Base-by-base conservation (phyloP, 2,888 invertebrate genomes). In the Agriopis aurantiaria region DNA sequence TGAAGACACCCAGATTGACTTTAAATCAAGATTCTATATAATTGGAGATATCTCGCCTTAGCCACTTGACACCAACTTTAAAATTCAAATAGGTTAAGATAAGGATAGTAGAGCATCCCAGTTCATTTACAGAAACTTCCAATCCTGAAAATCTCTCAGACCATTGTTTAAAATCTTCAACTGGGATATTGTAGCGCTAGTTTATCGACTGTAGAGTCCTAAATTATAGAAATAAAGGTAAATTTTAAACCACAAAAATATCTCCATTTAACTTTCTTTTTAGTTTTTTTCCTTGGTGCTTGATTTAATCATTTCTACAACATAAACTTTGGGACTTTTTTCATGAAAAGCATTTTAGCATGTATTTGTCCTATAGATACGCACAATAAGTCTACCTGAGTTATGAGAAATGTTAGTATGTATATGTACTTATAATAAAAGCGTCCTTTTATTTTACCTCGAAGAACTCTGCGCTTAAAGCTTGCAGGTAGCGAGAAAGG, bases 401-500 rank as follows among this genome's bases (percentile, higher is more conserved):
- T 64, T 69, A 64, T 65, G 53, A 63, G 14, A 64, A 12, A 17
- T 64, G 55, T 55, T 46, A 64, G 61, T 57, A 58, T 8, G 53
- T 45, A 53, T 48, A 52, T 56, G 43, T 43, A 52, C 53, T 62
- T 65, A 69, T 66, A 69, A 67, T 63, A 72, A 72, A 76, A 68
- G 51, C 60, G 58, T 65, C 43, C 69, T 61, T 73, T 71, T 74
- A 73, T 73, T 72, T 75, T 72, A 71, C 73, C 69, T 69, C 68
- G 62, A 69, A 68, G 71, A 75, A 71, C 72, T 68, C 59, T 51
- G 43, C 60, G 71, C 71, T 73, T 68, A 69, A 71, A 71, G 71
- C 68, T 71, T 57, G 69, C 73, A 75, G 76, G 76, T 76, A 78
- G 69, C 72, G 67, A 69, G 73, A 75, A 75, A 72, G 68, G 77